Percentiles rank a stretch among this genome's conserved stretches.
These are phyloP conservation scores for Thripadectes ignobilis DNA, from an alignment of 2,797 vertebrate genomes.

Conservation along the genomic window DNA sequence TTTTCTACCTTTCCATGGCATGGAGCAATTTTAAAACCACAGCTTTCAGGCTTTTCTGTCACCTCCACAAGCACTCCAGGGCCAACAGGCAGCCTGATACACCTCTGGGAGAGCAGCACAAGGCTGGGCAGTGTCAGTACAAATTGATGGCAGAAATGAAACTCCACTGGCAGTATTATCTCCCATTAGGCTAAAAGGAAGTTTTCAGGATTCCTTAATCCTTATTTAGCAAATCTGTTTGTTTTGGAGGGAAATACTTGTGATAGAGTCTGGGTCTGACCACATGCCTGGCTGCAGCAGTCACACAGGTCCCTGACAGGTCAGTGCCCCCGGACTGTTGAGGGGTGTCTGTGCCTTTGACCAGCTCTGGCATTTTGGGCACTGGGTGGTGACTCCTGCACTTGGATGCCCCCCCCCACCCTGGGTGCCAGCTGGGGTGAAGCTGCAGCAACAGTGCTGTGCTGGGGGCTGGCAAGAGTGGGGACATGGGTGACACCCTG, in stretches of 20 bases:
- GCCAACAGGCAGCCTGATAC: not conserved
- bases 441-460: not conserved
- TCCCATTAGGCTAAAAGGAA: not conserved
- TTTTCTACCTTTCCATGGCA: not conserved
- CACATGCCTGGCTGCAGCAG: not conserved
- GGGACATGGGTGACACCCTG: not conserved
- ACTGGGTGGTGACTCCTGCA: not conserved
- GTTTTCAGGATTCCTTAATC: not conserved
- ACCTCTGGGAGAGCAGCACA: not conserved
- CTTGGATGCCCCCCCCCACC: rapidly evolving
- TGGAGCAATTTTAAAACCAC: not conserved
- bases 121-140: rapidly evolving
- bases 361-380: not conserved
- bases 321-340: not conserved
- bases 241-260: not conserved
- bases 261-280: not conserved
- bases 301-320: not conserved
- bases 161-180: not conserved
- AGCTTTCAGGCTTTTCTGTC: not conserved
- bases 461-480: not conserved
- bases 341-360: not conserved
- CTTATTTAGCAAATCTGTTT: not conserved
- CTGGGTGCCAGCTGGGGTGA: not conserved
- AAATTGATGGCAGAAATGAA: not conserved
- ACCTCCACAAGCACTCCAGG: rapidly evolving